A percentile compares a stretch with the other conserved stretches of the same genome.
These are phyloP conservation scores for Sebastes flavidus DNA, from an alignment of 2,797 vertebrate species.

Conservation along the genomic window DNA sequence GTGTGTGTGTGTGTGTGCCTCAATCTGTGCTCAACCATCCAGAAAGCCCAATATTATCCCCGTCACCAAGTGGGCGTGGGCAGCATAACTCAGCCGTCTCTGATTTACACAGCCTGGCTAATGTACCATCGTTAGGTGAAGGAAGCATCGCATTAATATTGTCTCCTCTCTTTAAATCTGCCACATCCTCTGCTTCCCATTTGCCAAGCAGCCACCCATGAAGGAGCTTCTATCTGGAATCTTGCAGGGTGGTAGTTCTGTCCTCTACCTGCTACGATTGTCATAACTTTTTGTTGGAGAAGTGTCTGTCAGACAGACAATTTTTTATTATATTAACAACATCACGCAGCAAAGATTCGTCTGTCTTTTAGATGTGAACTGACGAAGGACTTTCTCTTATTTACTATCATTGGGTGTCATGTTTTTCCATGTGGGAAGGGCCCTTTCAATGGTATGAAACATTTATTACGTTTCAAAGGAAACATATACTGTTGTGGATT, in stretches of 20 bases:
- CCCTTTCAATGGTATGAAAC: no score
- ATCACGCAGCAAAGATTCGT: background rate
- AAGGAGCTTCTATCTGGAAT: conserved; percentile 32
- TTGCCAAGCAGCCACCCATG: conserved; percentile 45
- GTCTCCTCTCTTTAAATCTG: conserved; percentile 52
- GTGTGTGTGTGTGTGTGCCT: background rate
- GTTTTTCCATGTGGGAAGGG: background rate
- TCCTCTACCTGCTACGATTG: background rate
- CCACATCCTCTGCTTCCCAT: conserved; percentile 15
- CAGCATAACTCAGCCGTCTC: conserved; percentile 41
- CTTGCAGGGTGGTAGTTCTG: background rate
- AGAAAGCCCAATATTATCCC: conserved; percentile 53
- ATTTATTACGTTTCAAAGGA: no score
- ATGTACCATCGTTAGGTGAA: conserved; percentile 32
- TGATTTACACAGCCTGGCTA: conserved; percentile 51
- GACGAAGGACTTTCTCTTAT: background rate
- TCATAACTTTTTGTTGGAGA: background rate
- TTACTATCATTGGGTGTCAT: background rate
- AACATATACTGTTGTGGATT: no score
- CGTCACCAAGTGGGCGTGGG: conserved; percentile 22
- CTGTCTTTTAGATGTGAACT: background rate
- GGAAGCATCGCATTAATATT: conserved; percentile 48
- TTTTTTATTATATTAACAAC: no score
- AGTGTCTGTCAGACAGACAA: background rate
- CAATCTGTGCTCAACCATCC: conserved; percentile 13